Evolutionary conservation across 37 sponge, comb jelly and placozoan species (phyloP), one percentile per base, ranked within the genome.

Genomic region (Beroe ovata): DNA sequence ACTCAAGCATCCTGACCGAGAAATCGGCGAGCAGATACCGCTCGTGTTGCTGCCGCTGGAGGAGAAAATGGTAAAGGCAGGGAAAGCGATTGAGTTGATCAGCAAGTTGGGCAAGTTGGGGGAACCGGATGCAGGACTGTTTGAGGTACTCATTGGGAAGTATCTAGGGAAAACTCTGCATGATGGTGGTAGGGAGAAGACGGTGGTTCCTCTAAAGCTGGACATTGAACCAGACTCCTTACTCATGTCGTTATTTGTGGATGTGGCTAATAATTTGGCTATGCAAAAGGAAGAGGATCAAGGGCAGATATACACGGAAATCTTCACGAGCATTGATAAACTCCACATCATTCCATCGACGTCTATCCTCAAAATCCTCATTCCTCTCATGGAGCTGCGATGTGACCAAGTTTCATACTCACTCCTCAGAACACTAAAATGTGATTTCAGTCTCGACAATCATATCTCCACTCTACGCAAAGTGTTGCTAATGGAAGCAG

Each of bases 401-500:
- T 77, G 84, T 40, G 21, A 19, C 8, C 84, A 77, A 42, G 84
- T 77, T n/a, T 77, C 84, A 19, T 42, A 42, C 54, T 77, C 54
- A n/a, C 54, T 77, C 54, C 84, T 77, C 42, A 77, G 41, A 19
- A 77, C 38, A 6, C 84, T 77, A 20, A 39, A 35, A 42, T 21
- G 21, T 1, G 84, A 77, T 29, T 77, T 42, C 23, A 1, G 14
- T 26, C 84, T 77, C 22, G 84, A 77, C 54, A 35, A 26, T 19
- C 84, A 77, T 25, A 33, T 77, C 11, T 23, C 26, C 84, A 77
- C 84, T 0, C 84, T 77, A 21, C 26, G 84, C 14, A 77, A 77
- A 25, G 84, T 77, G 26, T 40, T 77, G 84, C 28, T 77, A 54
- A 77, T 77, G 84, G 84, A 77, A 42, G 84, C 84, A 36, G 84